Percentiles rank a stretch among this genome's conserved stretches.
These are phyloP conservation scores for Phymorhynchus buccinoides DNA, from an alignment of 1,140 invertebrate genomes.

Conservation along the genomic window DNA sequence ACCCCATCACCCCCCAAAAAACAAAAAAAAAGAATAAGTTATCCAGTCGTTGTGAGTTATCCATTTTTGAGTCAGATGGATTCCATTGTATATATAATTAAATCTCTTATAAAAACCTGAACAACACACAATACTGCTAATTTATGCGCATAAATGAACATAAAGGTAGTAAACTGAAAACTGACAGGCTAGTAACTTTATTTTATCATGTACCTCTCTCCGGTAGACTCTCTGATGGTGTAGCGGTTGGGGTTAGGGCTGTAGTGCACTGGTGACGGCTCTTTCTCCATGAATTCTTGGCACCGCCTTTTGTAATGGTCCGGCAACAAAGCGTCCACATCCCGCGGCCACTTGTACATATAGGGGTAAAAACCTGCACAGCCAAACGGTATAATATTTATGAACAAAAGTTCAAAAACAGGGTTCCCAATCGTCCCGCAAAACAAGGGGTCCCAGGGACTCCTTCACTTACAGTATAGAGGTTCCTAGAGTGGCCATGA, in stretches of 20 bases:
- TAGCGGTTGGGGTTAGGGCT: constrained; percentile 83
- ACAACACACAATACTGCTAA: too few species aligned
- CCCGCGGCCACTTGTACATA: constrained; percentile 51
- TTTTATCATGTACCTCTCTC: constrained; percentile 79
- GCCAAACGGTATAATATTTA: background rate
- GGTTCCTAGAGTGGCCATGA: too few species aligned
- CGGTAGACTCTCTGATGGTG: constrained; percentile 81
- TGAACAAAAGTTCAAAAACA: background rate
- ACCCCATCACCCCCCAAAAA: too few species aligned
- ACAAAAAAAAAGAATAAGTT: too few species aligned
- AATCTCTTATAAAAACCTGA: too few species aligned
- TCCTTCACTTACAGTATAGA: too few species aligned
- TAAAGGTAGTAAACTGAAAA: background rate
- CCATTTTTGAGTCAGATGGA: too few species aligned
- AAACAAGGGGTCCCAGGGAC: too few species aligned
- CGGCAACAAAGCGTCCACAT: constrained; percentile 77
- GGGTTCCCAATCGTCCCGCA: too few species aligned
- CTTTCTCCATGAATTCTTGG: constrained; percentile 84
- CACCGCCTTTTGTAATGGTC: constrained; percentile 91
- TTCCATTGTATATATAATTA: too few species aligned
- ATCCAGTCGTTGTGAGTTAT: too few species aligned
- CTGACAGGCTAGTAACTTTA: constrained; percentile 46
- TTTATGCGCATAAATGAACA: background rate
- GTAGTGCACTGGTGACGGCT: constrained; percentile 89
- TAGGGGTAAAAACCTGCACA: constrained; percentile 46